Percentiles rank a stretch among this genome's conserved stretches.
Evolutionary conservation across 2,888 invertebrate genomes (phyloP).

Genomic region (Sialis lutaria): DNA sequence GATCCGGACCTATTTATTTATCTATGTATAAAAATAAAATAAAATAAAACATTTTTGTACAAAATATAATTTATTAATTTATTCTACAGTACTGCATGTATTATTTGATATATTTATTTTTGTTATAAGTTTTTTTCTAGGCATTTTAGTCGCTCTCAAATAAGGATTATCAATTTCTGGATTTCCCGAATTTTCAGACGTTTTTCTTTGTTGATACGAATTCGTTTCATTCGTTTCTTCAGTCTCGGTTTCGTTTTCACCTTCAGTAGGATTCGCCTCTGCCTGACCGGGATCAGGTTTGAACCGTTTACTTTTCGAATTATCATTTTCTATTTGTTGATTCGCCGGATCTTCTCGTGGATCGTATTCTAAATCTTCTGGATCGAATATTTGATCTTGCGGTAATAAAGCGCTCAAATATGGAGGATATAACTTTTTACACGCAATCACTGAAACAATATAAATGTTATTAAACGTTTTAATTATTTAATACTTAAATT

Average conservation of each 20-base stretch:
- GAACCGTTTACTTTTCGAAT: constrained; percentile 15
- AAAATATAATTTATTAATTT: background rate
- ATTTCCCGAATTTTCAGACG: constrained; percentile 10
- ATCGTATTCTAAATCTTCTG: constrained; percentile 65
- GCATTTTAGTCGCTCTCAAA: constrained; percentile 29
- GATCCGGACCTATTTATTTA: too few relatives aligned
- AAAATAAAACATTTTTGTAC: too few relatives aligned
- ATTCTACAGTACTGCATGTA: constrained; percentile 3
- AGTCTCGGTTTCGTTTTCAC: constrained; percentile 21
- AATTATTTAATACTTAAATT: background rate
- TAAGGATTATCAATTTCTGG: constrained; percentile 58
- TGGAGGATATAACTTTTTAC: constrained; percentile 62
- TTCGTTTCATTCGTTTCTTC: constrained; percentile 16
- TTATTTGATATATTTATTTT: constrained; percentile 5
- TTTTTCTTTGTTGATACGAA: background rate
- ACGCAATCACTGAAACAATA: constrained; percentile 59
- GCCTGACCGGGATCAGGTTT: constrained; percentile 14
- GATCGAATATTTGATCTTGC: constrained; percentile 87
- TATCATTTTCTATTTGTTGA: constrained; percentile 18
- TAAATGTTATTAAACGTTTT: constrained; percentile 5
- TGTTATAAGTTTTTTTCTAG: constrained; percentile 13
- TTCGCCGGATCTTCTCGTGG: constrained; percentile 33
- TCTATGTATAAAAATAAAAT: too few relatives aligned
- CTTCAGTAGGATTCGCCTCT: constrained; percentile 20
- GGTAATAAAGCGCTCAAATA: constrained; percentile 77